A percentile compares a stretch with the other conserved stretches of the same genome.
These are phyloP conservation scores for Parauchenoglanis punctatus DNA, from an alignment of 2,797 vertebrate species.

Conservation along the genomic window DNA sequence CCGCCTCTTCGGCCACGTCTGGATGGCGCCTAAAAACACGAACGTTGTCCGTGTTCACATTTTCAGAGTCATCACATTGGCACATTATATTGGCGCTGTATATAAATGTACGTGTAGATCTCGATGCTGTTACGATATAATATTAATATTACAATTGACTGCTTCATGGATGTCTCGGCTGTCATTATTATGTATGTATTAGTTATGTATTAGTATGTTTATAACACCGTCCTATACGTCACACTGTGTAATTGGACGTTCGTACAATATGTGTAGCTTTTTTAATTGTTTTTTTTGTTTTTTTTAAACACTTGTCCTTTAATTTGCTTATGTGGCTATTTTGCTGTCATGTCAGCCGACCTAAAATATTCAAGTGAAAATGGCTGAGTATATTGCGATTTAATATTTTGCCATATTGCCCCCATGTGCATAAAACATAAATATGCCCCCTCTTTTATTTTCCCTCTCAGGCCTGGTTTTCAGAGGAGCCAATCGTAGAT, in stretches of 20 bases:
- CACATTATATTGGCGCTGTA: not conserved
- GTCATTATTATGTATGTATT: no score
- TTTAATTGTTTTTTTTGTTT: not conserved
- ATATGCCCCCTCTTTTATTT: not conserved
- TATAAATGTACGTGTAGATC: not conserved
- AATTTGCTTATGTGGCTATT: not conserved
- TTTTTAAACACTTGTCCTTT: not conserved
- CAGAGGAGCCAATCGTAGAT: conserved; percentile 44
- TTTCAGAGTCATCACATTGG: not conserved
- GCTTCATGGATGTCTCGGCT: not conserved
- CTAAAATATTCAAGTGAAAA: not conserved
- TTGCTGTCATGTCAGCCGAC: not conserved
- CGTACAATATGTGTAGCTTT: not conserved
- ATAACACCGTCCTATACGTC: not conserved
- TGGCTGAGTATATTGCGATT: not conserved
- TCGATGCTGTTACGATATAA: not conserved
- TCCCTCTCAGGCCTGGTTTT: conserved; percentile 39
- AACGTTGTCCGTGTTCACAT: not conserved
- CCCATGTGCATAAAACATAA: not conserved
- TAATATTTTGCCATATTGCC: not conserved
- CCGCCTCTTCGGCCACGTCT: not conserved
- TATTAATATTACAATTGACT: not conserved
- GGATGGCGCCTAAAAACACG: not conserved
- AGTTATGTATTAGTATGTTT: not conserved
- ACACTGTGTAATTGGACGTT: not conserved